Evolutionary conservation across 2,113 vertebrate genomes (phyloP).

Genomic region (Poecilia latipinna): DNA sequence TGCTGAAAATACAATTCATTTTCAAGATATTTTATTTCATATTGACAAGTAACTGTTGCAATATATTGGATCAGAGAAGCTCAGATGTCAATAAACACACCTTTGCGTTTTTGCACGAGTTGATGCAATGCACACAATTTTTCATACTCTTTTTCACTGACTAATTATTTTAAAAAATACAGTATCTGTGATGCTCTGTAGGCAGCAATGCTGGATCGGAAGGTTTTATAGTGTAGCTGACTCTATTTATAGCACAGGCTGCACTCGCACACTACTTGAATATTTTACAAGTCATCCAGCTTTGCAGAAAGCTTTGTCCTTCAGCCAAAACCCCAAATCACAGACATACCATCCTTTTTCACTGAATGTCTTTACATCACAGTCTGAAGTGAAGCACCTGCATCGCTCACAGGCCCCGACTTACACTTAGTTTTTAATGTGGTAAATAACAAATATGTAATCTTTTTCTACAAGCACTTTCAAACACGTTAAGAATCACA

Average conservation of each 20-base stretch:
- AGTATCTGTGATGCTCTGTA: neutral
- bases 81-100: no score
- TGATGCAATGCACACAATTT: neutral
- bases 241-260: conserved; percentile 57
- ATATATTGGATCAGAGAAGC: no score
- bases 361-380: neutral
- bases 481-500: neutral
- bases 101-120: neutral
- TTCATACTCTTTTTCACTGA: neutral
- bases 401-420: no score
- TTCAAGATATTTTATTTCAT: no score
- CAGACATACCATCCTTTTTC: neutral
- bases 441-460: neutral
- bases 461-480: neutral
- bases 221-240: conserved; percentile 30
- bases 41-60: no score
- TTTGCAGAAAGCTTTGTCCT: neutral
- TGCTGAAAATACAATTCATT: neutral
- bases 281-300: neutral
- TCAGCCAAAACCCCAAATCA: neutral
- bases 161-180: neutral
- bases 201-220: neutral
- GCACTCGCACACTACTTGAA: conserved; percentile 14
- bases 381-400: neutral
- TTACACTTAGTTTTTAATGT: neutral